Base-by-base conservation (phyloP, 1,140 invertebrate genomes). In the Colletes latitarsis region DNA sequence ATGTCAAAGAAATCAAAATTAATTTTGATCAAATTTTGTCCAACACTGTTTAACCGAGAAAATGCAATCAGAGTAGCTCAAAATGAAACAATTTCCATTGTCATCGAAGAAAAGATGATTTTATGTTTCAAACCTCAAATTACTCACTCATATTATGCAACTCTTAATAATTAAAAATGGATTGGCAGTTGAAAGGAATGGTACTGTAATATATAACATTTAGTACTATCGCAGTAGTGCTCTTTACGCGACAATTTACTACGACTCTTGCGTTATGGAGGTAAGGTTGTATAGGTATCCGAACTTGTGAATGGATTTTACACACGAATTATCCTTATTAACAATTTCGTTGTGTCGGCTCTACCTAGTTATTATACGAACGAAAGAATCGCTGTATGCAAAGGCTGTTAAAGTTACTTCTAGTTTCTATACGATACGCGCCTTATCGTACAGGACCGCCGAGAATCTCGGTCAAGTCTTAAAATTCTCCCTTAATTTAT, bases 171-270 rank as follows among this genome's bases (percentile, higher is more conserved):
- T 66, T 58, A 68, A 60, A 66, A 67, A 74, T 39, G 12, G 69
- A 66, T 58, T 81, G 84, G 83, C 78, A 89, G 81, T 89, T 86
- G 9, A 78, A 60, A 82, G 86, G 87, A 89, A 89, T 89, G 85
- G 58, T 81, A 82, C 68, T n/a, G 71, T 81, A 46, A 43, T 55
- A 57, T 14, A 57, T 14, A 67, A 81, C 17, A n/a, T 81, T 14
- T 39, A 17, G 15, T n/a, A 60, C 21, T 19, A 68, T 55, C 15
- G 49, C 46, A 41, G 0, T 21, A 43, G 3, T 72, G 1, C 15
- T 14, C 17, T 62, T 67, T 17, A n/a, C n/a, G 66, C 19, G 12
- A 80, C 41, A 64, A 62, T 68, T 69, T 53, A 15, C 39, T 68
- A 30, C n/a, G n/a, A 19, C 10, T 19, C 6, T 46, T 19, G 1